Conservation (phyloP, 1,140 invertebrate genomes). For the Drosophila lowei region DNA sequence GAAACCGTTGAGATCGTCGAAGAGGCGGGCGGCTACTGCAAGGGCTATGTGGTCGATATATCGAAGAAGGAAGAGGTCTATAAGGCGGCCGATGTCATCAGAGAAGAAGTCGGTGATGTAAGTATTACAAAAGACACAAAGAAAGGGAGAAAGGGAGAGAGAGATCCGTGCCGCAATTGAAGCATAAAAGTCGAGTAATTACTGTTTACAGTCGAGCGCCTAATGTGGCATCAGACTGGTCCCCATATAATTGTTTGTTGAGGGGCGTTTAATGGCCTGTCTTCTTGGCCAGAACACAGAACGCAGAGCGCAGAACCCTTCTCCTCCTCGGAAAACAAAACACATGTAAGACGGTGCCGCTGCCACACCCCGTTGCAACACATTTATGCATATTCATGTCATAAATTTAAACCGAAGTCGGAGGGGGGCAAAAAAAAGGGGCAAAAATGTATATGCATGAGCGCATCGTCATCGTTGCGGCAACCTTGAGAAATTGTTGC, state of each 20-base stretch:
- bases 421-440: not conserved
- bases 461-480: slow-evolving; percentile 49
- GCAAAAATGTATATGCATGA: slow-evolving; percentile 68
- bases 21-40: slow-evolving; percentile 88
- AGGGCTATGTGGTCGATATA: slow-evolving; percentile 91
- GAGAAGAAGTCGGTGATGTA: slow-evolving; percentile 93
- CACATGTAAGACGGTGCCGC: slow-evolving; percentile 60
- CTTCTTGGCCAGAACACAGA: slow-evolving; percentile 27
- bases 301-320: slow-evolving; percentile 12
- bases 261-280: slow-evolving; percentile 73
- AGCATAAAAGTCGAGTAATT: slow-evolving; percentile 74
- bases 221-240: slow-evolving; percentile 60
- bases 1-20: slow-evolving; percentile 90
- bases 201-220: slow-evolving; percentile 72
- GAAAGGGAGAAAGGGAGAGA: slow-evolving; percentile 2
- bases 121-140: slow-evolving; percentile 63
- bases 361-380: slow-evolving; percentile 67
- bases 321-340: slow-evolving; percentile 13
- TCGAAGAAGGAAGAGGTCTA: slow-evolving; percentile 92
- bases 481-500: slow-evolving; percentile 70
- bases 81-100: slow-evolving; percentile 90
- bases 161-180: slow-evolving; percentile 62
- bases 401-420: slow-evolving; percentile 62
- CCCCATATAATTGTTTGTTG: slow-evolving; percentile 73
- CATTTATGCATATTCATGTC: slow-evolving; percentile 80